Conservation (phyloP, 1,140 invertebrate genomes). For the Patella vulgata region DNA sequence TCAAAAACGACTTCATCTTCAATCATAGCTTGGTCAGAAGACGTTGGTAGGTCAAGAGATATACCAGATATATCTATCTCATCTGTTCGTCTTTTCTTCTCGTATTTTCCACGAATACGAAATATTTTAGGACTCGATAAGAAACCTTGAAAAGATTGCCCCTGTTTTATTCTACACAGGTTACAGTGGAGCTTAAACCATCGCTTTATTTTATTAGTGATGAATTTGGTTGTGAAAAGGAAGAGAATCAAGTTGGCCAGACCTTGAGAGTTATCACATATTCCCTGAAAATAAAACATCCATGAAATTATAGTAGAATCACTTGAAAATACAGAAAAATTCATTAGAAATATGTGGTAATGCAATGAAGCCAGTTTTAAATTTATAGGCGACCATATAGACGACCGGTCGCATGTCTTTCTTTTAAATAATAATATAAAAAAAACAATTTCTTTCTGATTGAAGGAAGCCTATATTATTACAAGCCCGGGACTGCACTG, state of each 20-base stretch:
- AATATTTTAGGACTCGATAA: conserved; percentile 5
- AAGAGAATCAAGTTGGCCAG: conserved; percentile 44
- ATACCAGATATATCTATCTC: conserved; percentile 34
- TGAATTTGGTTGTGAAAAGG: conserved; percentile 34
- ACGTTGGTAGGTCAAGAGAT: conserved; percentile 29
- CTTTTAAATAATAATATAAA: too few species aligned
- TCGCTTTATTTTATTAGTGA: conserved; percentile 23
- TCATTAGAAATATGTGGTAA: too few species aligned
- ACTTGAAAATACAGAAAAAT: too few species aligned
- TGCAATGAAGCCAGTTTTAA: too few species aligned
- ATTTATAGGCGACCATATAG: too few species aligned
- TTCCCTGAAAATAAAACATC: conserved; percentile 29
- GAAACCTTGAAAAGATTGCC: background rate
- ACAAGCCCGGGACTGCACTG: too few species aligned
- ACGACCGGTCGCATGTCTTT: too few species aligned
- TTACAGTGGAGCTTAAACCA: conserved; percentile 10
- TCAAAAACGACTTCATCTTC: conserved; percentile 40
- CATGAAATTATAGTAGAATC: too few species aligned
- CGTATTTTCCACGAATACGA: background rate
- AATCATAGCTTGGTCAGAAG: background rate
- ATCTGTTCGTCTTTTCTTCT: conserved; percentile 5
- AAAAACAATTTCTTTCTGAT: too few species aligned
- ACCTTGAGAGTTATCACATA: conserved; percentile 46
- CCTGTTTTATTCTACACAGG: background rate
- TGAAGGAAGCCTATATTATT: too few species aligned